A percentile compares a stretch with the other conserved stretches of the same genome.
phyloP scores from a whole-genome alignment of 2,113 vertebrate genomes.

The Phoxinus phoxinus region DNA sequence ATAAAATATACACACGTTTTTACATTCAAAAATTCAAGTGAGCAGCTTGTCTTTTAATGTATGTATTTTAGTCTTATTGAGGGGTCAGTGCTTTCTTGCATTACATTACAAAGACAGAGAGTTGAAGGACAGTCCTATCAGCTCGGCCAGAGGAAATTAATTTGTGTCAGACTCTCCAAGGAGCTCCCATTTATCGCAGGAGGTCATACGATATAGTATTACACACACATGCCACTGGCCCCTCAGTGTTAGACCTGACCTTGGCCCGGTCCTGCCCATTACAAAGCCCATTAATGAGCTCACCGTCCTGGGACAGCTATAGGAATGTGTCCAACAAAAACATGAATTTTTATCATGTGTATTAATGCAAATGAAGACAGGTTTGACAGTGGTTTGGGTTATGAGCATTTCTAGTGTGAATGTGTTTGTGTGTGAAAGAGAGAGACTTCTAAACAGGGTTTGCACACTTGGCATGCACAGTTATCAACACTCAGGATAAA shows the following conservation, averaged over 20 bases:
- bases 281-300: slow-evolving; percentile 22
- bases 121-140: slow-evolving; percentile 29
- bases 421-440: too few relatives aligned
- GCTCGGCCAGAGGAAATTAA: slow-evolving; percentile 42
- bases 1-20: neutral
- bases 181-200: neutral
- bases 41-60: neutral
- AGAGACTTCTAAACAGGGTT: too few relatives aligned
- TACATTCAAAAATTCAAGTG: neutral
- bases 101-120: slow-evolving; percentile 47
- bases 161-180: slow-evolving; percentile 23
- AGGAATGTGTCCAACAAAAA: neutral
- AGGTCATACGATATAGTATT: slow-evolving; percentile 43
- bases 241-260: slow-evolving; percentile 4
- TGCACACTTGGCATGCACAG: too few relatives aligned
- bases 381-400: too few relatives aligned
- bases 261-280: neutral
- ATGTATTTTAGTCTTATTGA: slow-evolving; percentile 37
- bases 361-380: neutral
- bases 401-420: too few relatives aligned
- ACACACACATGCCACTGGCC: neutral
- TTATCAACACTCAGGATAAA: too few relatives aligned
- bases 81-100: slow-evolving; percentile 13
- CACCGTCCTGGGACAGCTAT: neutral
- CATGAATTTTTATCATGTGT: slow-evolving; percentile 4